Conservation (phyloP, 1,140 invertebrate genomes). For the Drosophila teissieri region DNA sequence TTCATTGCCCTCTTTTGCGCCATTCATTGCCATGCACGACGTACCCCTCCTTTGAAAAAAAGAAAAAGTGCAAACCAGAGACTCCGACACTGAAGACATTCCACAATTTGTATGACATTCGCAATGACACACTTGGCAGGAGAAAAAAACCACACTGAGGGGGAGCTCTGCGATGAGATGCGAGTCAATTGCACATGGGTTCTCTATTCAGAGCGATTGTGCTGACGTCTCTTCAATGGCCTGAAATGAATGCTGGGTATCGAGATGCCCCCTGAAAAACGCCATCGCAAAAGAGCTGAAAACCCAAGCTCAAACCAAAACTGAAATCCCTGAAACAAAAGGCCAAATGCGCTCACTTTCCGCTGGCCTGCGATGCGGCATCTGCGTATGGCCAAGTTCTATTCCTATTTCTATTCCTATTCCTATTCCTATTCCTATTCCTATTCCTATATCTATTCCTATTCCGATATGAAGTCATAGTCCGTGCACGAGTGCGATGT, state of each 20-base stretch:
- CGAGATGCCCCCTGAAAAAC: not conserved
- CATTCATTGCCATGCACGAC: not conserved
- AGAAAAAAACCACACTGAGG: too few relatives aligned
- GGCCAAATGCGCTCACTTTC: constrained; percentile 18
- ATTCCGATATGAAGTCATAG: not conserved
- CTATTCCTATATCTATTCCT: too few relatives aligned
- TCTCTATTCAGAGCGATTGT: not conserved
- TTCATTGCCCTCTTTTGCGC: constrained; percentile 9
- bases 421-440: not conserved
- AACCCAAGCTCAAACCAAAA: too few relatives aligned
- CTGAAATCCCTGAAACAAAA: constrained; percentile 21
- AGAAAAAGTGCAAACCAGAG: not conserved
- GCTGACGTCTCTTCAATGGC: constrained; percentile 17
- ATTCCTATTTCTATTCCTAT: constrained; percentile 4
- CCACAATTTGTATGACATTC: constrained; percentile 74
- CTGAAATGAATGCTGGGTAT: constrained; percentile 11
- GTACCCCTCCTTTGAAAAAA: too few relatives aligned
- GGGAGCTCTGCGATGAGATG: constrained; percentile 19
- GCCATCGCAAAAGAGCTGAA: not conserved
- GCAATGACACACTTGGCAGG: constrained; percentile 58
- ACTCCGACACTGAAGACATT: constrained; percentile 12
- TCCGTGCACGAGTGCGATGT: constrained; percentile 11
- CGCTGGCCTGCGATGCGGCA: constrained; percentile 13
- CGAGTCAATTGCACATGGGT: constrained; percentile 34
- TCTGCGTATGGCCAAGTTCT: constrained; percentile 27